phyloP scores from a whole-genome alignment of 2,113 vertebrate genomes.

The Lepus europaeus region DNA sequence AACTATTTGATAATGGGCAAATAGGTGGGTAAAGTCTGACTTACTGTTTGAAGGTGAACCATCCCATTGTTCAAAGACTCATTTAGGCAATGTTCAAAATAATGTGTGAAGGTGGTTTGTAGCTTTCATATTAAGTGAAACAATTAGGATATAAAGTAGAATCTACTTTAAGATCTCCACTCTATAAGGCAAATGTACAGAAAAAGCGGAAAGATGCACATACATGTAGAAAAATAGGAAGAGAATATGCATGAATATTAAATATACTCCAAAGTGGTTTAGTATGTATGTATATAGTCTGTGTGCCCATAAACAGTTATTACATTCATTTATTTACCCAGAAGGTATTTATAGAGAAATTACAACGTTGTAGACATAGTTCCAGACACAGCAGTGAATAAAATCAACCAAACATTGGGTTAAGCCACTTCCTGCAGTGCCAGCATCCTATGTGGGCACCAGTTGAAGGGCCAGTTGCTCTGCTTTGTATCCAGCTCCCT shows the following conservation, averaged over 20 bases:
- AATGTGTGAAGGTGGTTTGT: background rate
- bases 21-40: background rate
- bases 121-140: background rate
- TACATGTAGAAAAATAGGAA: background rate
- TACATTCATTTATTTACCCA: background rate
- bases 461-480: too few species aligned
- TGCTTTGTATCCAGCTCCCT: too few species aligned
- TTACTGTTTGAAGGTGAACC: background rate
- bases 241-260: background rate
- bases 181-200: background rate
- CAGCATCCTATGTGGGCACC: too few species aligned
- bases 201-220: background rate
- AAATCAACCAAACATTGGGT: background rate
- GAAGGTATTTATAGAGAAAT: background rate
- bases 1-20: background rate
- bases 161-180: background rate
- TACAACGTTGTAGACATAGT: background rate
- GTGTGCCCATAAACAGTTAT: background rate
- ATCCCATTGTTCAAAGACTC: background rate
- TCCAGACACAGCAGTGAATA: background rate
- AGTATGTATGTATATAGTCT: background rate
- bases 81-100: background rate
- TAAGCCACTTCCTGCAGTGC: too few species aligned
- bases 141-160: background rate
- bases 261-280: background rate